A percentile compares a stretch with the other conserved stretches of the same genome.
Conservation (phyloP, 1,140 invertebrate species). For the Zophobas atratus region DNA sequence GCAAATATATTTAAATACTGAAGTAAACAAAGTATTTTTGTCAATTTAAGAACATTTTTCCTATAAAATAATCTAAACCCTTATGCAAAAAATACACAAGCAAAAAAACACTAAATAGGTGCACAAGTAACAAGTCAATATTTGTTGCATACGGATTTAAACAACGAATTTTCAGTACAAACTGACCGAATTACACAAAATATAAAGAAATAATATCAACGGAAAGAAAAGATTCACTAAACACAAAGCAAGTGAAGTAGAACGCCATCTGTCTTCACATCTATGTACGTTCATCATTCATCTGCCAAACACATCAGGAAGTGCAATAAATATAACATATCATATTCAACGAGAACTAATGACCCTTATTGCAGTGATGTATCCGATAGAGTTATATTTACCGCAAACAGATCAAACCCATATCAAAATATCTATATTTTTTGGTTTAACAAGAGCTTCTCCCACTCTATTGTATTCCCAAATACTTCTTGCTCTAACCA, state of each 20-base stretch:
- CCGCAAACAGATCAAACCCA: conserved; percentile 13
- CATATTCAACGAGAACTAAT: conserved; percentile 13
- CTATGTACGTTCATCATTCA: background rate
- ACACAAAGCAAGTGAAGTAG: conserved; percentile 9
- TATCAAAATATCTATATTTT: conserved; percentile 16
- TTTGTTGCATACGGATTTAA: conserved; percentile 8
- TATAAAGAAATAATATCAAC: background rate
- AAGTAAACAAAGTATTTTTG: conserved; percentile 29
- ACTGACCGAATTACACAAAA: background rate
- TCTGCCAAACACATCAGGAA: background rate
- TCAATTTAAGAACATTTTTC: conserved; percentile 4
- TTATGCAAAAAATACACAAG: background rate
- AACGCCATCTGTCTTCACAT: background rate
- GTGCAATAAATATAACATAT: conserved; percentile 18
- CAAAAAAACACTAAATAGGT: background rate
- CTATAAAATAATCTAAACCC: conserved; percentile 4
- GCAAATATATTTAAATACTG: conserved; percentile 42
- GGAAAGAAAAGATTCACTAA: background rate
- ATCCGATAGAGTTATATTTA: conserved; percentile 9
- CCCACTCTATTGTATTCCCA: conserved; percentile 86
- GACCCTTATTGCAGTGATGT: conserved; percentile 14
- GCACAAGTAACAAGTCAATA: background rate
- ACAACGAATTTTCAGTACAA: background rate
- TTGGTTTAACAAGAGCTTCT: conserved; percentile 70
- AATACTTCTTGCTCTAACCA: conserved; percentile 99